Percentiles rank a stretch among this genome's conserved stretches.
Conservation (phyloP, 2,888 invertebrate species). For the Lapara coniferarum region DNA sequence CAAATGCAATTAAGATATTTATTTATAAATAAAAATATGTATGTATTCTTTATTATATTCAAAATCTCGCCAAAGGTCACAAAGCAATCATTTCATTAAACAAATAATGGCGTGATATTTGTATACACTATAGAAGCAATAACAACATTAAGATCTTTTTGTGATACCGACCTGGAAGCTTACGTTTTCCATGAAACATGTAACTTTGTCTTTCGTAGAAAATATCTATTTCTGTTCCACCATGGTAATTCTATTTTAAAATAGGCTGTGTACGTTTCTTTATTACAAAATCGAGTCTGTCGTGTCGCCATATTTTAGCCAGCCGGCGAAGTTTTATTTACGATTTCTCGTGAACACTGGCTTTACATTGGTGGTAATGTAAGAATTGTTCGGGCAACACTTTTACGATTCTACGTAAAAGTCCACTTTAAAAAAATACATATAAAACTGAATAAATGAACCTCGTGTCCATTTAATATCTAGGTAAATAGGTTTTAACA, state of each 20-base stretch:
- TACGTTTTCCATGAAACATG: not conserved
- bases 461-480: constrained; percentile 10
- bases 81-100: not conserved
- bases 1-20: too few relatives aligned
- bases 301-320: constrained; percentile 16
- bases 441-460: constrained; percentile 29
- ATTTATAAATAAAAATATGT: not conserved
- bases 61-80: not conserved
- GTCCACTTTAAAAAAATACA: constrained; percentile 41
- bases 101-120: not conserved
- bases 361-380: constrained; percentile 40
- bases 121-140: not conserved
- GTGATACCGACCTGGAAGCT: not conserved
- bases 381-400: constrained; percentile 39
- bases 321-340: constrained; percentile 36
- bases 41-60: not conserved
- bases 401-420: constrained; percentile 49
- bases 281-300: constrained; percentile 13
- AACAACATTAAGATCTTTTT: not conserved
- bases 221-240: constrained; percentile 2
- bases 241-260: constrained; percentile 4
- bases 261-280: constrained; percentile 13
- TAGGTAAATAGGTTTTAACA: not conserved
- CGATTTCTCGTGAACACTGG: constrained; percentile 44
- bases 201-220: not conserved